phyloP scores from a whole-genome alignment of 2,888 invertebrate genomes.

The Caenorhabditis uteleia region DNA sequence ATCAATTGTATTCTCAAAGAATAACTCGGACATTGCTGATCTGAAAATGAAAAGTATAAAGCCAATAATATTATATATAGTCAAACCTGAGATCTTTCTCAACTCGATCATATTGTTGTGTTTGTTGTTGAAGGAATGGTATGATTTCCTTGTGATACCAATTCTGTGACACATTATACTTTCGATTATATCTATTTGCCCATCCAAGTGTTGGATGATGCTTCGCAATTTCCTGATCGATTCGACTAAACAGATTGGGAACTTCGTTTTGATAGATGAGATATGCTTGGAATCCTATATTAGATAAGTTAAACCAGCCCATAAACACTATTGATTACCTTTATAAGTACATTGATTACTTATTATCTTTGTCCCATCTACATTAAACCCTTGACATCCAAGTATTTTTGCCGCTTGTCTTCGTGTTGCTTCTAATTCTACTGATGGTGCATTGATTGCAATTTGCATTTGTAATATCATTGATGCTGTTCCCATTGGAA shows the following conservation, averaged over 20 bases:
- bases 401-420: slow-evolving; percentile 33
- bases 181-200: slow-evolving; percentile 53
- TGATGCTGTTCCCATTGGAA: slow-evolving; percentile 70
- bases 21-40: slow-evolving; percentile 46
- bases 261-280: slow-evolving; percentile 42
- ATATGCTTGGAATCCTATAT: slow-evolving; percentile 49
- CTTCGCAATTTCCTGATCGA: slow-evolving; percentile 40
- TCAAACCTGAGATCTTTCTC: slow-evolving; percentile 36
- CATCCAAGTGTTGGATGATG: slow-evolving; percentile 60
- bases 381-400: slow-evolving; percentile 39
- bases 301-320: neutral
- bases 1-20: slow-evolving; percentile 59
- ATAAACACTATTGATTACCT: too few species aligned
- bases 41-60: slow-evolving; percentile 31
- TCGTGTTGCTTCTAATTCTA: slow-evolving; percentile 18
- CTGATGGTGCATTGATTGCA: slow-evolving; percentile 46
- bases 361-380: slow-evolving; percentile 32
- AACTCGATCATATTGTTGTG: slow-evolving; percentile 22
- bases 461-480: slow-evolving; percentile 55
- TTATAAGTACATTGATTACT: slow-evolving; percentile 22
- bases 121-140: slow-evolving; percentile 19
- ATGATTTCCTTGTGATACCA: slow-evolving; percentile 55
- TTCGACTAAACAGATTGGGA: slow-evolving; percentile 26
- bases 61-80: neutral
- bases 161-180: slow-evolving; percentile 53